These are phyloP conservation scores for Scaptodrosophila latifasciaeformis DNA, from an alignment of 2,888 invertebrate genomes.

Conservation along the genomic window DNA sequence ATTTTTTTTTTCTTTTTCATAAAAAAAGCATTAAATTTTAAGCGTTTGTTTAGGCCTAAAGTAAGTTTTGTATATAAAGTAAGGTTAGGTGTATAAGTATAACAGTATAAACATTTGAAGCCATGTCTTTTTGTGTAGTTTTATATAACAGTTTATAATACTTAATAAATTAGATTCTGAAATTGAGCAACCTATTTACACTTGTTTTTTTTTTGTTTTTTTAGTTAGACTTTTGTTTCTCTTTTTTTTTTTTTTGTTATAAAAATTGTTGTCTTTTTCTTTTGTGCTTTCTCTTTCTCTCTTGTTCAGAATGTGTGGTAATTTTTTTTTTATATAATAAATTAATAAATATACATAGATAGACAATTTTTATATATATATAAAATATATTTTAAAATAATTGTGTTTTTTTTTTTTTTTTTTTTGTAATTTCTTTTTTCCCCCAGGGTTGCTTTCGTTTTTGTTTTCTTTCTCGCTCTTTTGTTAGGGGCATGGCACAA, in stretches of 20 bases:
- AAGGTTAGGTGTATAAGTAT: constrained; percentile 47
- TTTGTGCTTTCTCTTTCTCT: too few relatives aligned
- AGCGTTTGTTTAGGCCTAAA: constrained; percentile 32
- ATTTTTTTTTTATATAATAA: too few relatives aligned
- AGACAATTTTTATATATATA: constrained; percentile 10
- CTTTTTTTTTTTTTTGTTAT: constrained; percentile 8
- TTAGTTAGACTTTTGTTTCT: neutral
- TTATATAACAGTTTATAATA: neutral
- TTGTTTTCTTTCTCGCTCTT: neutral
- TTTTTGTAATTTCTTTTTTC: too few relatives aligned
- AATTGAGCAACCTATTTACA: neutral
- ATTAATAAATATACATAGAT: neutral
- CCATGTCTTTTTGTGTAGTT: neutral
- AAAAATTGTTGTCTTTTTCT: constrained; percentile 22
- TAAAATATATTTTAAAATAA: constrained; percentile 21
- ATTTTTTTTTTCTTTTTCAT: too few relatives aligned
- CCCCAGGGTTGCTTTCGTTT: too few relatives aligned
- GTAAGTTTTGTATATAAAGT: constrained; percentile 37
- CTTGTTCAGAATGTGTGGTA: neutral
- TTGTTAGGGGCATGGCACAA: constrained; percentile 24
- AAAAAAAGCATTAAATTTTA: too few relatives aligned
- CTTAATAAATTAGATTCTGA: neutral
- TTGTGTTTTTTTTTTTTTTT: constrained; percentile 15
- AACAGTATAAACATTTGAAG: constrained; percentile 28
- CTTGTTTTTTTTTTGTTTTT: too few relatives aligned